phyloP scores from a whole-genome alignment of 2,113 vertebrate genomes.

The Rostratula benghalensis region DNA sequence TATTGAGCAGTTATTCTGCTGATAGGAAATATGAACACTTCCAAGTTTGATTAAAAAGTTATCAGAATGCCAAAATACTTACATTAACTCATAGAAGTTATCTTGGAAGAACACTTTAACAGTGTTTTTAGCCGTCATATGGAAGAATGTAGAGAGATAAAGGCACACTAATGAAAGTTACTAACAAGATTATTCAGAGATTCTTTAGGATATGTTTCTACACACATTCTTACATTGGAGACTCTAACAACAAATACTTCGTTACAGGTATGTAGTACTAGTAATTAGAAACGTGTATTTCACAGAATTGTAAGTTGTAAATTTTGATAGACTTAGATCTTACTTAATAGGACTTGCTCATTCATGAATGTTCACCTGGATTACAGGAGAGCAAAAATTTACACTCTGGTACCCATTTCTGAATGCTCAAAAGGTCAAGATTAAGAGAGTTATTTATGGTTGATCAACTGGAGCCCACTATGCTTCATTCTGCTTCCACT shows the following conservation, averaged over 20 bases:
- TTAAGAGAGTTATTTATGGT: neutral
- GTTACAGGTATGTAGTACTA: neutral
- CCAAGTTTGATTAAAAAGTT: neutral
- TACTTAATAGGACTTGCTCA: neutral
- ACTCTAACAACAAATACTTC: neutral
- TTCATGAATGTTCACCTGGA: neutral
- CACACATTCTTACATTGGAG: neutral
- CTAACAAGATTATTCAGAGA: neutral
- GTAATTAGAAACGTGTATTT: neutral
- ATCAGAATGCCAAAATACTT: neutral
- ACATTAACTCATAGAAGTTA: neutral
- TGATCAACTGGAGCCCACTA: neutral
- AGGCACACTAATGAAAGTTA: neutral
- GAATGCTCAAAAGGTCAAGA: neutral
- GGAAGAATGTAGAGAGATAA: neutral
- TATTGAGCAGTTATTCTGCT: neutral
- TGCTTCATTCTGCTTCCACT: neutral
- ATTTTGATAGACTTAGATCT: neutral
- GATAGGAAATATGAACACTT: neutral
- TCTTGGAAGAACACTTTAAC: neutral
- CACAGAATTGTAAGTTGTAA: neutral
- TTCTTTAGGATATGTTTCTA: neutral
- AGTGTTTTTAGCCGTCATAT: neutral
- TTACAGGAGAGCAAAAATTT: neutral
- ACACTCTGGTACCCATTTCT: neutral